Conservation (phyloP, 2,113 vertebrate species). For the Anhinga anhinga region DNA sequence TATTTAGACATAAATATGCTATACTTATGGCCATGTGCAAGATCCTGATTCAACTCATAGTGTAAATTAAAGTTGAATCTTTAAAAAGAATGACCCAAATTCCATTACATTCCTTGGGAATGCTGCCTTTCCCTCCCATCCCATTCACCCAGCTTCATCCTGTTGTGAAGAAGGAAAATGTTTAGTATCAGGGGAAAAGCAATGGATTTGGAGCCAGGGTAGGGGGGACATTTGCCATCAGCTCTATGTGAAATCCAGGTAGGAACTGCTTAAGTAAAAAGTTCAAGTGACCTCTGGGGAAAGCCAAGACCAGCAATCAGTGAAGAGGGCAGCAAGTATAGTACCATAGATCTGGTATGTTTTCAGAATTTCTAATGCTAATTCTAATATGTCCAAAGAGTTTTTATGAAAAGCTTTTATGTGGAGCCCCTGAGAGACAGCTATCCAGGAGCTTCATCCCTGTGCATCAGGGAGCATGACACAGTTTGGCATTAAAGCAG, state of each 20-base stretch:
- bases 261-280: not conserved
- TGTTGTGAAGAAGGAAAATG: not conserved
- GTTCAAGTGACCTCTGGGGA: not conserved
- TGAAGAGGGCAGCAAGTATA: not conserved
- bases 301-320: not conserved
- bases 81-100: not conserved
- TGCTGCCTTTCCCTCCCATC: not conserved
- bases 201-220: not conserved
- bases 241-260: not conserved
- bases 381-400: fast-evolving
- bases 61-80: not conserved
- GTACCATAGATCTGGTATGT: not conserved
- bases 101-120: not conserved
- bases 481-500: not conserved
- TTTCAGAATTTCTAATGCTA: not conserved
- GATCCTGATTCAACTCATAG: not conserved
- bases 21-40: not conserved
- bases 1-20: not conserved
- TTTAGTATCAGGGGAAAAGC: not conserved
- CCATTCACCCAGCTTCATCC: not conserved
- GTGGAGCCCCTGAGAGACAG: not conserved
- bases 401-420: fast-evolving
- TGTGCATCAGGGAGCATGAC: not conserved
- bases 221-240: not conserved
- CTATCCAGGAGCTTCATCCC: not conserved